Evolutionary conservation across 2,113 vertebrate genomes (phyloP).

Genomic region (Anhinga rufa): DNA sequence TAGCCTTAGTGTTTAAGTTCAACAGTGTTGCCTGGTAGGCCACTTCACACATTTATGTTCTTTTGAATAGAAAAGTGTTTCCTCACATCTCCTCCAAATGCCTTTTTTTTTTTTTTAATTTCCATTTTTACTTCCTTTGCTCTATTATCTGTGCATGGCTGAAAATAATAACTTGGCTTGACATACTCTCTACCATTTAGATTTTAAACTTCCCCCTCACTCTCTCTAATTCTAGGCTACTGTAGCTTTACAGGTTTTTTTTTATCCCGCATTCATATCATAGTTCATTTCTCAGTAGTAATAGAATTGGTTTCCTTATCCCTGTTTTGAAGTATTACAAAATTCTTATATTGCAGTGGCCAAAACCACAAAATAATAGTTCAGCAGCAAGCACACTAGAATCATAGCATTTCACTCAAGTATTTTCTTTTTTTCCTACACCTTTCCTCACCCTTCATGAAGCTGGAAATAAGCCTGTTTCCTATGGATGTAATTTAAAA

Average conservation of each 20-base stretch:
- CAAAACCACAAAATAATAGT: constrained; percentile 39
- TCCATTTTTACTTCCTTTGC: constrained; percentile 12
- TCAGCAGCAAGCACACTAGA: background rate
- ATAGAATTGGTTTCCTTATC: constrained; percentile 34
- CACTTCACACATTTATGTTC: constrained; percentile 26
- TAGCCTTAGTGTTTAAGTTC: constrained; percentile 55
- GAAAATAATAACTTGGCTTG: constrained; percentile 53
- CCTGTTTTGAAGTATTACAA: constrained; percentile 22
- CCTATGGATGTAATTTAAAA: constrained; percentile 34
- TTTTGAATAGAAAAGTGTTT: constrained; percentile 30
- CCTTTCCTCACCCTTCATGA: background rate
- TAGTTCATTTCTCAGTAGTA: constrained; percentile 33
- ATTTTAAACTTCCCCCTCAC: constrained; percentile 23
- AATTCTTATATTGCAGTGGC: constrained; percentile 4
- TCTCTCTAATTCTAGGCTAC: constrained; percentile 28
- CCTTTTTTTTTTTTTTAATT: constrained; percentile 7
- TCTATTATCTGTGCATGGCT: constrained; percentile 13
- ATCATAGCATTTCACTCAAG: constrained; percentile 4
- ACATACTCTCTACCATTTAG: background rate
- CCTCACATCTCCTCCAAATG: constrained; percentile 7
- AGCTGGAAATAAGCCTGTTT: constrained; percentile 27
- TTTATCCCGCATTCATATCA: constrained; percentile 18
- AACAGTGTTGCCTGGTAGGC: constrained; percentile 29
- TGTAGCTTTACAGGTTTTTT: background rate
- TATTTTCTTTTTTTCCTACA: background rate